These are phyloP conservation scores for Hydrozoanthus gracilis DNA, from an alignment of 92 coral and sea anemone species.

Conservation along the genomic window DNA sequence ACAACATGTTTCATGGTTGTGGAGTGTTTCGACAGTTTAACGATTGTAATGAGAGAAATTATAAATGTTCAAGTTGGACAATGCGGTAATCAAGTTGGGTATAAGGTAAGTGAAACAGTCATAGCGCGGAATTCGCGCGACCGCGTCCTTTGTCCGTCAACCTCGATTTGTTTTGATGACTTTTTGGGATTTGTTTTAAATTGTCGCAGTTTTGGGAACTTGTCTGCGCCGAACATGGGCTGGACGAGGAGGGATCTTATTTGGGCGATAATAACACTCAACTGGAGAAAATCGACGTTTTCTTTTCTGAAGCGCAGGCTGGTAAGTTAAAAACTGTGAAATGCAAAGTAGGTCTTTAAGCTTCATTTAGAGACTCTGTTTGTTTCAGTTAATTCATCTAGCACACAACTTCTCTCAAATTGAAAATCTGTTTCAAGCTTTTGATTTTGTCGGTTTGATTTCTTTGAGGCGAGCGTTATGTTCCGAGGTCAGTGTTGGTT, in stretches of 20 bases:
- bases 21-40: constrained; percentile 12
- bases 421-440: neutral
- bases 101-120: constrained; percentile 59
- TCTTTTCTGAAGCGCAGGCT: constrained; percentile 81
- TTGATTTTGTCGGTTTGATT: constrained; percentile 1
- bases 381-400: no score
- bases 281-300: constrained; percentile 84
- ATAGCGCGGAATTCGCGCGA: neutral
- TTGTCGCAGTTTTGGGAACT: constrained; percentile 82
- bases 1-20: constrained; percentile 31
- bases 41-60: constrained; percentile 85
- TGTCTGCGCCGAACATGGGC: constrained; percentile 85
- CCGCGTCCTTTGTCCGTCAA: constrained; percentile 50
- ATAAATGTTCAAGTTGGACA: constrained; percentile 90
- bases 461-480: constrained; percentile 78
- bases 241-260: constrained; percentile 76
- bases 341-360: neutral
- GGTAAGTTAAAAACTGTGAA: constrained; percentile 57
- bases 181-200: constrained; percentile 38
- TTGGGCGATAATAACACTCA: constrained; percentile 71
- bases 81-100: constrained; percentile 93
- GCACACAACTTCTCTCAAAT: no score
- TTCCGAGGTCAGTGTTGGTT: constrained; percentile 88
- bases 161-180: constrained; percentile 42
- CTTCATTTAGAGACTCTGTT: neutral